Evolutionary conservation across 2,888 invertebrate genomes (phyloP).

Genomic region (Molorchus minor): DNA sequence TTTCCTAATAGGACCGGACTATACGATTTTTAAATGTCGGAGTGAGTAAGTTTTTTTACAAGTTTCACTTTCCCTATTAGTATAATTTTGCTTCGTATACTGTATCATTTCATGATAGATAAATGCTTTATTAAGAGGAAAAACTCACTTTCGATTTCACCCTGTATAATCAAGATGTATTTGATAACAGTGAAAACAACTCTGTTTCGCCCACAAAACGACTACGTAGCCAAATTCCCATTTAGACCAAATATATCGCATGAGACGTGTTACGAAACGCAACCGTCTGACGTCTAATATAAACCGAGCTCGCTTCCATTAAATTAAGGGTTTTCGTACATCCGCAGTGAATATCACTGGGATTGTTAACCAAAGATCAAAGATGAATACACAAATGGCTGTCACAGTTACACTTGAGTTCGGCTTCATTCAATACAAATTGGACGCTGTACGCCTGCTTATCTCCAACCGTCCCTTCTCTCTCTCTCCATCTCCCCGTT

Average conservation of each 20-base stretch:
- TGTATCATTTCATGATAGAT: no score
- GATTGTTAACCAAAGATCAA: slow-evolving; percentile 57
- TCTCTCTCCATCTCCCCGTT: slow-evolving; percentile 6
- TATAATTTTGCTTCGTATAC: no score
- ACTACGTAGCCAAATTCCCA: background rate
- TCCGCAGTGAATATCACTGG: slow-evolving; percentile 49
- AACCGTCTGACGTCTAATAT: background rate
- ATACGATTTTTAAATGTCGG: no score
- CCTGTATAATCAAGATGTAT: no score
- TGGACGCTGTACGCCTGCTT: slow-evolving; percentile 31
- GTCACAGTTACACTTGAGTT: slow-evolving; percentile 52
- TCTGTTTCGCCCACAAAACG: background rate
- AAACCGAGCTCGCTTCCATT: slow-evolving; percentile 38
- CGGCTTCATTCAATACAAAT: slow-evolving; percentile 48
- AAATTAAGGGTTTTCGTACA: slow-evolving; percentile 47
- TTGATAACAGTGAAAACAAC: no score
- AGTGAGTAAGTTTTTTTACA: no score
- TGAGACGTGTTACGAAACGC: slow-evolving; percentile 8
- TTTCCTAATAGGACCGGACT: no score
- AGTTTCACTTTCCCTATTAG: no score
- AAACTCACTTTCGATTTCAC: no score
- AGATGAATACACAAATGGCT: slow-evolving; percentile 57
- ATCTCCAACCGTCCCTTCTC: slow-evolving; percentile 12
- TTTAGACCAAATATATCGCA: slow-evolving; percentile 8
- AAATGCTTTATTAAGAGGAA: no score